Evolutionary conservation across 2,888 invertebrate species (phyloP).

Genomic region (Ditula angustiorana): DNA sequence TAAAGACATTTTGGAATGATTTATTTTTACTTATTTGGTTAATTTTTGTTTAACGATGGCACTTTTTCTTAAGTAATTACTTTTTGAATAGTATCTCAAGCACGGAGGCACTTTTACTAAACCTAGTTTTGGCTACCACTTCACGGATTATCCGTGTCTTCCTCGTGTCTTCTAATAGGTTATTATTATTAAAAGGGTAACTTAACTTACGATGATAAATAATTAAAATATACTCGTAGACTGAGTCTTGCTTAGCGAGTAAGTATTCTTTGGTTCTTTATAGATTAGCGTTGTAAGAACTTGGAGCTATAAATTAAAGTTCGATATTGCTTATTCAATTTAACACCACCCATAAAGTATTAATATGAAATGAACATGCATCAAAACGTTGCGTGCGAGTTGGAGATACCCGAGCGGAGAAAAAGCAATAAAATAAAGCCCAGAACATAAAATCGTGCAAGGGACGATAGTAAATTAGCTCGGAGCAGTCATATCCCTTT

Average conservation of each 20-base stretch:
- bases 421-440: constrained; percentile 73
- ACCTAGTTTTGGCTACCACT: no score
- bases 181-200: no score
- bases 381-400: constrained; percentile 57
- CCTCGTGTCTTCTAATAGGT: no score
- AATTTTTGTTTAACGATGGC: no score
- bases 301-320: constrained; percentile 16
- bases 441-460: constrained; percentile 74
- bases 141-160: no score
- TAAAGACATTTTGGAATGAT: no score
- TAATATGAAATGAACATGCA: constrained; percentile 37
- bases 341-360: constrained; percentile 42
- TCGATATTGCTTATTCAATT: constrained; percentile 30
- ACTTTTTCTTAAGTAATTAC: no score
- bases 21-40: no score
- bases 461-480: constrained; percentile 77
- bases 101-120: no score
- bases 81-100: no score
- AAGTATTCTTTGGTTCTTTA: constrained; percentile 13
- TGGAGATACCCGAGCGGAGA: constrained; percentile 58
- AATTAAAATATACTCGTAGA: no score
- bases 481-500: constrained; percentile 78
- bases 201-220: no score
- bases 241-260: background rate
- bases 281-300: background rate